These are phyloP conservation scores for Ganaspis sp. DNA, from an alignment of 1,140 invertebrate species.

Conservation along the genomic window DNA sequence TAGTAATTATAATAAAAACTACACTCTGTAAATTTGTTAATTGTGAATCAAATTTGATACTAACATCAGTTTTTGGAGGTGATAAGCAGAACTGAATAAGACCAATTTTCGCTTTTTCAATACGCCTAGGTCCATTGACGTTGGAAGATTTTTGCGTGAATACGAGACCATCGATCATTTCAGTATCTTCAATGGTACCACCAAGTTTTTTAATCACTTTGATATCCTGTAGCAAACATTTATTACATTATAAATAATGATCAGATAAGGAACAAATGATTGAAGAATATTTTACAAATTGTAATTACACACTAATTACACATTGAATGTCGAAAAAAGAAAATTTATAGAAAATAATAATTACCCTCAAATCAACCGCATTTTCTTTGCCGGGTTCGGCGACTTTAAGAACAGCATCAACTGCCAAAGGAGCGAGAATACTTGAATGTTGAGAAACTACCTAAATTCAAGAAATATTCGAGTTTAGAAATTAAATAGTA, in stretches of 20 bases:
- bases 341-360: background rate
- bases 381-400: slow-evolving; percentile 79
- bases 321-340: too few relatives aligned
- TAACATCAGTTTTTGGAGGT: slow-evolving; percentile 98
- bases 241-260: too few relatives aligned
- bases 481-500: too few relatives aligned
- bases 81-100: slow-evolving; percentile 99
- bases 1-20: too few relatives aligned
- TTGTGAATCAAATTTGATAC: slow-evolving; percentile 56
- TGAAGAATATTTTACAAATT: too few relatives aligned
- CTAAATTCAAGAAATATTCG: slow-evolving; percentile 63
- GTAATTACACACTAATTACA: too few relatives aligned
- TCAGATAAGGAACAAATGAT: too few relatives aligned
- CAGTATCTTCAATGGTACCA: slow-evolving; percentile 98
- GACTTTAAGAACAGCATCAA: slow-evolving; percentile 96
- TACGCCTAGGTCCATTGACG: slow-evolving; percentile 91
- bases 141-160: slow-evolving; percentile 94
- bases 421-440: slow-evolving; percentile 96
- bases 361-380: slow-evolving; percentile 80
- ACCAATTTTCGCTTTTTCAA: slow-evolving; percentile 99
- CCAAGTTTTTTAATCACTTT: slow-evolving; percentile 97
- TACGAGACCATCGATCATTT: slow-evolving; percentile 96
- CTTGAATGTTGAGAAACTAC: slow-evolving; percentile 98
- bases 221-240: slow-evolving; percentile 82
- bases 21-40: too few relatives aligned